Percentiles rank a stretch among this genome's conserved stretches.
Evolutionary conservation across 2,797 vertebrate species (phyloP).

Genomic region (Megalops cyprinoides): DNA sequence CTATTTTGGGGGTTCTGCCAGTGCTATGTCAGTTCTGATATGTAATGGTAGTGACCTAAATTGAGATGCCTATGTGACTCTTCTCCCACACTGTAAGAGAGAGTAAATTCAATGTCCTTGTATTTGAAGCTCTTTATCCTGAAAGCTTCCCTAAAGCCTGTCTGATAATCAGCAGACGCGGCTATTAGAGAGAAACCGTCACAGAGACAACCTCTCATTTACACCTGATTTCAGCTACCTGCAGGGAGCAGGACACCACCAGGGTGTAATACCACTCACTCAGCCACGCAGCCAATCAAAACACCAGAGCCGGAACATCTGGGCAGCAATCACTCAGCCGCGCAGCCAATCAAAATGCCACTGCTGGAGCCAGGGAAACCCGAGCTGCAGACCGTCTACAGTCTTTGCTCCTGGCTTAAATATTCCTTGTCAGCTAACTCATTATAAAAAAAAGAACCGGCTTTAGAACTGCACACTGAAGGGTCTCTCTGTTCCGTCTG

Average conservation of each 20-base stretch:
- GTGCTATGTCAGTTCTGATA: background rate
- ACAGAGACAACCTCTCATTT: background rate
- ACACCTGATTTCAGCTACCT: background rate
- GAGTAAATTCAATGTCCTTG: background rate
- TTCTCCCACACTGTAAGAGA: background rate
- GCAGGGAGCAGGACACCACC: background rate
- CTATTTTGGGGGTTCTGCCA: background rate
- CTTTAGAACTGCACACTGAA: background rate
- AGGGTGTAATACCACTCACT: conserved; percentile 12
- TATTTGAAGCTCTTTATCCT: background rate
- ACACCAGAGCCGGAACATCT: background rate
- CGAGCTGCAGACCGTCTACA: background rate
- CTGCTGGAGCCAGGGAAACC: no score
- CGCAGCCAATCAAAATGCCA: background rate
- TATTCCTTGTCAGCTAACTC: background rate
- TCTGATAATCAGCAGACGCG: background rate
- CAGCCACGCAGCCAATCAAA: conserved; percentile 22
- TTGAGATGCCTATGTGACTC: background rate
- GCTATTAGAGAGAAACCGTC: background rate
- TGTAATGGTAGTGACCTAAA: no score
- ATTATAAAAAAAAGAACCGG: background rate
- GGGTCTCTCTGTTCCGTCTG: no score
- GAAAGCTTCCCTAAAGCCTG: background rate
- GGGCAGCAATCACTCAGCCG: background rate
- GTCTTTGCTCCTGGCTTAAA: background rate